A percentile compares a stretch with the other conserved stretches of the same genome.
These are phyloP conservation scores for Danio jaintianensis DNA, from an alignment of 2,797 vertebrate species.

Conservation along the genomic window DNA sequence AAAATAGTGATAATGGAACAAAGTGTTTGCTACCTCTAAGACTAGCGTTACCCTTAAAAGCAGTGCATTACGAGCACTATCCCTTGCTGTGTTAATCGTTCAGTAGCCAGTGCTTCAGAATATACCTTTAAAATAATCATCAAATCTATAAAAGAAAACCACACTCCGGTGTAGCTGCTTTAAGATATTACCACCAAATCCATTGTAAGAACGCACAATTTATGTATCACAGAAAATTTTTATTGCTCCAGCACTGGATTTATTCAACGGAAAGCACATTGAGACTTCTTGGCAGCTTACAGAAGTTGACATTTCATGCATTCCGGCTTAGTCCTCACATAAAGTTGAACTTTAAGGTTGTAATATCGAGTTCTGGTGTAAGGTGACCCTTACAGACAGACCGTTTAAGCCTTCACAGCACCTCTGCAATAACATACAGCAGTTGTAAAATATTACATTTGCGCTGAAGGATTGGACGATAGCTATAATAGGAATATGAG, in stretches of 20 bases:
- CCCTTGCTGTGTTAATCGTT: constrained; percentile 14
- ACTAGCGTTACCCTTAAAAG: constrained; percentile 33
- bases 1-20: constrained; percentile 31
- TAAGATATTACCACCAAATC: constrained; percentile 64
- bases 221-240: constrained; percentile 54
- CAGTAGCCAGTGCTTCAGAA: neutral
- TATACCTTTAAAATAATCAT: constrained; percentile 24
- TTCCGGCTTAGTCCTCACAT: neutral
- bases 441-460: constrained; percentile 29
- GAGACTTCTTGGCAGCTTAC: neutral
- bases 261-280: neutral
- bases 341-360: constrained; percentile 15
- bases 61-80: constrained; percentile 33
- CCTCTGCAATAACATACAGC: neutral
- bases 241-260: neutral
- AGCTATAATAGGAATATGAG: constrained; percentile 25
- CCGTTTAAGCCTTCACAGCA: neutral
- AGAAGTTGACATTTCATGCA: neutral
- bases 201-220: constrained; percentile 67
- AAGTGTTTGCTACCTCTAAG: constrained; percentile 14
- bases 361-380: constrained; percentile 11
- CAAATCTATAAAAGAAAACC: constrained; percentile 58
- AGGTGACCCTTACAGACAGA: constrained; percentile 24
- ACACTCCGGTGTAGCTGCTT: constrained; percentile 67
- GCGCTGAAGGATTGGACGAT: neutral